Conservation (phyloP, 1,140 invertebrate genomes). For the Reticulitermes speratus region DNA sequence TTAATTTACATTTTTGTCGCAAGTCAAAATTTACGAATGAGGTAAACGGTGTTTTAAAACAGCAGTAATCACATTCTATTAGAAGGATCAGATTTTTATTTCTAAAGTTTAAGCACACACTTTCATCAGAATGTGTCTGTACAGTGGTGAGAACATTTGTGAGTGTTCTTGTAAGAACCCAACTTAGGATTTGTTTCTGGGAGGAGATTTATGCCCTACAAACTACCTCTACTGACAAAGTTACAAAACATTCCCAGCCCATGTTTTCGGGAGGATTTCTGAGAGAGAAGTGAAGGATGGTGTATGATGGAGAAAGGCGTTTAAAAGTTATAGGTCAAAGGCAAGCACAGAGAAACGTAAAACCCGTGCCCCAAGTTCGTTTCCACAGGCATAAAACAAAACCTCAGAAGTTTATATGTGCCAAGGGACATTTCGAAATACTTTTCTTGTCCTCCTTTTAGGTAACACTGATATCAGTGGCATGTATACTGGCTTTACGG, state of each 20-base stretch:
- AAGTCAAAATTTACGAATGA: too few relatives aligned
- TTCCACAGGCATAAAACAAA: neutral
- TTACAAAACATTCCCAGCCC: neutral
- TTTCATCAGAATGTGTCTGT: neutral
- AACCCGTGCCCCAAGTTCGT: neutral
- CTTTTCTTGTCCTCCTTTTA: neutral
- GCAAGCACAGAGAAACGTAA: neutral
- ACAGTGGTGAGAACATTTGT: neutral
- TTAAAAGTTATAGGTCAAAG: constrained; percentile 14
- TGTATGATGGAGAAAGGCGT: neutral
- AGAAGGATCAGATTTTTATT: neutral
- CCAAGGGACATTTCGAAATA: neutral
- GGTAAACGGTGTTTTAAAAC: too few relatives aligned
- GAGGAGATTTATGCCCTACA: neutral
- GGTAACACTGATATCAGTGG: neutral
- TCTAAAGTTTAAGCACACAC: neutral
- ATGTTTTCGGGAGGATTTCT: neutral
- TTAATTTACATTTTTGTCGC: too few relatives aligned
- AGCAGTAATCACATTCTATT: too few relatives aligned
- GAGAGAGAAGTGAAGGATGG: neutral
- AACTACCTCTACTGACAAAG: neutral
- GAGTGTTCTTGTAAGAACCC: neutral
- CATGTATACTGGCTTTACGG: too few relatives aligned
- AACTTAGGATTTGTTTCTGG: constrained; percentile 2
- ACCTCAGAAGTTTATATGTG: neutral